Base-by-base conservation (phyloP, 2,797 vertebrate genomes). In the Notolepis coatsorum region DNA sequence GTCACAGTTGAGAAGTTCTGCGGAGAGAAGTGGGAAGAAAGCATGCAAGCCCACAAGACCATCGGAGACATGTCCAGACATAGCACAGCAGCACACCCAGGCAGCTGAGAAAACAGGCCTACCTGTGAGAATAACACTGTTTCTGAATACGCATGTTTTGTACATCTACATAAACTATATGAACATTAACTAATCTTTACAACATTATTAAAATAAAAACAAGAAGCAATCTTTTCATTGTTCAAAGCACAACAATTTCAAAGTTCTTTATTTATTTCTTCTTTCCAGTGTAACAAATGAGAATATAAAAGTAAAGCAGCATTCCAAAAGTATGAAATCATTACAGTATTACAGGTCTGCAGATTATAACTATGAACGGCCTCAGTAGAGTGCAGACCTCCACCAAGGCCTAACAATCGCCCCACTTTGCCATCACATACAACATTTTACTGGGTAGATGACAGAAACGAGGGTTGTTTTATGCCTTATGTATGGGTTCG, bases 11-110 rank as follows among this genome's bases (percentile, higher is more conserved):
- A 98, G 84, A 88, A 88, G 0, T 96, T 98, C 83, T 91, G 93
- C 49, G 97, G 97, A 28, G 92, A 94, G 30, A 93, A 95, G 2
- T 99, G 96, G 96, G 96, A 99, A 68, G 95, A 95, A 70, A 95
- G 93, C 64, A 88, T 99, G 84, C 80, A 91, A 68, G 92, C 93
- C 61, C 95, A 98, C 42, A 90, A 91, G 76, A 94, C 75, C 71
- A 97, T 99, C 79, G 89, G 80, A 87, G 89, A 81, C 75, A 95
- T 97, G 95, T 98, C 96, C 2, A 94, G 93, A 79, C 84, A n/a
- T n/a, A n/a, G n/a, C n/a, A n/a, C 85, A 45, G 90, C 81, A 84
- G 30, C 38, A 31, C 62, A 76, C n/a, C n/a, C n/a, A n/a, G n/a
- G n/a, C n/a, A n/a, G n/a, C n/a, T n/a, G n/a, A n/a, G n/a, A n/a